A percentile compares a stretch with the other conserved stretches of the same genome.
Evolutionary conservation across 2,113 vertebrate genomes (phyloP).

Genomic region (Mohoua ochrocephala): DNA sequence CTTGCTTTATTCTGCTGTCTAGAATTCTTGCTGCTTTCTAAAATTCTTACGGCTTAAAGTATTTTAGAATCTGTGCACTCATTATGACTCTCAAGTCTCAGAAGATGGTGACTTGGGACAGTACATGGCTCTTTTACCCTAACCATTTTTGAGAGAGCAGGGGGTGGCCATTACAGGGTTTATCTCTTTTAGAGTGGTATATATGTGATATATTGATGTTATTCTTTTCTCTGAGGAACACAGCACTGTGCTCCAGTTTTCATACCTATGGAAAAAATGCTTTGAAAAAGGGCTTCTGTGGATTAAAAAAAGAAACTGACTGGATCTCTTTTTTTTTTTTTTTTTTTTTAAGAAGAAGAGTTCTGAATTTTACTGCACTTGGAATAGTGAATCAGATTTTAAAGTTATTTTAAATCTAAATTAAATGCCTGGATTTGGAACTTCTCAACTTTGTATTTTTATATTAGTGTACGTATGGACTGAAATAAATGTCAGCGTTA

Average conservation of each 20-base stretch:
- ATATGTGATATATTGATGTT: not conserved
- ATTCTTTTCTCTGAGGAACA: not conserved
- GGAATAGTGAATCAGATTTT: not conserved
- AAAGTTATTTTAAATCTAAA: not conserved
- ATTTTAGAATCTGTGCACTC: not conserved
- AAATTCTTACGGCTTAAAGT: not conserved
- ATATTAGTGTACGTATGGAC: not conserved
- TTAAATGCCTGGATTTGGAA: not conserved
- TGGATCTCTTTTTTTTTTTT: not conserved
- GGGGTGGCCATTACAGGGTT: not conserved
- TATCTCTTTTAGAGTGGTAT: not conserved
- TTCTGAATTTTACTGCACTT: not conserved
- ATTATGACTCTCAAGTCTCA: not conserved
- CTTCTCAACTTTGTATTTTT: not conserved
- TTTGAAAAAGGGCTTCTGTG: not conserved
- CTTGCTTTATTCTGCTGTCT: not conserved
- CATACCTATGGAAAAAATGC: not conserved
- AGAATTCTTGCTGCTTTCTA: not conserved
- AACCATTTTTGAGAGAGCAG: not conserved
- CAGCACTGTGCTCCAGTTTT: not conserved
- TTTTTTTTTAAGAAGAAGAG: not conserved
- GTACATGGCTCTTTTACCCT: not conserved
- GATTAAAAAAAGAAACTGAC: not conserved
- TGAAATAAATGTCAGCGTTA: not conserved
- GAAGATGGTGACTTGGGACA: not conserved